Evolutionary conservation across 2,888 invertebrate species (phyloP).

Genomic region (Leptinotarsa juncta): DNA sequence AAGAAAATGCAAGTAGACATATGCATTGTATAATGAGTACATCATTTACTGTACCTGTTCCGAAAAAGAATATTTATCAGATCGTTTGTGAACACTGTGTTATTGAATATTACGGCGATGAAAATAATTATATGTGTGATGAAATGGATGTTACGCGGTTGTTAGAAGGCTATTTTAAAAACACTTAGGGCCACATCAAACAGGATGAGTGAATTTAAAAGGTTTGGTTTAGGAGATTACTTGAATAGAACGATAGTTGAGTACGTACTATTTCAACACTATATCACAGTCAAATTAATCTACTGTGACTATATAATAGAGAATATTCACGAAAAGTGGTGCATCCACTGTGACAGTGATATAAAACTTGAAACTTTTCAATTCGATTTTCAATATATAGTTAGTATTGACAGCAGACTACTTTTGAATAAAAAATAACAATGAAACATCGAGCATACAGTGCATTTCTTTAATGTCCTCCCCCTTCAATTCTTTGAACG

Average conservation of each 20-base stretch:
- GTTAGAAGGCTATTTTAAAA: constrained; percentile 52
- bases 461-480: too few species aligned
- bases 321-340: too few species aligned
- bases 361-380: too few species aligned
- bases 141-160: constrained; percentile 48
- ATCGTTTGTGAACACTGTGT: constrained; percentile 43
- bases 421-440: too few species aligned
- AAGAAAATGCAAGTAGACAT: constrained; percentile 40
- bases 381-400: too few species aligned
- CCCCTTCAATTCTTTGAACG: too few species aligned
- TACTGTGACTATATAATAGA: too few species aligned
- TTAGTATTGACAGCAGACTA: too few species aligned
- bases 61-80: constrained; percentile 47
- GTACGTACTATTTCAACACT: too few species aligned
- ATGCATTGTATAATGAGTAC: constrained; percentile 43
- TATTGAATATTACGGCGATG: constrained; percentile 13
- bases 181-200: constrained; percentile 50
- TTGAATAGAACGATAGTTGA: background rate
- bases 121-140: constrained; percentile 49
- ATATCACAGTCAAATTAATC: too few species aligned
- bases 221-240: background rate
- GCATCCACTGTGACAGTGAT: too few species aligned
- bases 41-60: constrained; percentile 35
- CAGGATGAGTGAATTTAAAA: constrained; percentile 35
- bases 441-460: too few species aligned